Percentiles rank a stretch among this genome's conserved stretches.
These are phyloP conservation scores for Pampusana beccarii DNA, from an alignment of 2,113 vertebrate genomes.

Conservation along the genomic window DNA sequence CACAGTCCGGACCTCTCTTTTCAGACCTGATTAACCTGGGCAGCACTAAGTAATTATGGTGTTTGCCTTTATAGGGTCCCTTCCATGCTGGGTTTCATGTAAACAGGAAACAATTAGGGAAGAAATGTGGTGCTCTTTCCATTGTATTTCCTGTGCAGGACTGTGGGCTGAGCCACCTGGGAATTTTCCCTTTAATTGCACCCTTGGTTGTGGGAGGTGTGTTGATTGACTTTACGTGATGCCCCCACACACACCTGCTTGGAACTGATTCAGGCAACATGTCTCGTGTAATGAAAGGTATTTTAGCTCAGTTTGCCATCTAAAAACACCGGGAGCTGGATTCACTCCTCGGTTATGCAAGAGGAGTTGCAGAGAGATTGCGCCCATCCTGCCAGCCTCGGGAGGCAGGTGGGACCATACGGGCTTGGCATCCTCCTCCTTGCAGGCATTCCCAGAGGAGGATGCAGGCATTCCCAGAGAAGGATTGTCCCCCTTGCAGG, in stretches of 20 bases:
- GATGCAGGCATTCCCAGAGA: neutral
- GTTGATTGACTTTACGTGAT: neutral
- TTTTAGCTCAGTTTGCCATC: neutral
- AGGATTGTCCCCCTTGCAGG: neutral
- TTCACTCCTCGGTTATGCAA: neutral
- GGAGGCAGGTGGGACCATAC: neutral
- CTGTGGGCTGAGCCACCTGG: neutral
- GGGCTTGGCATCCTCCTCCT: neutral
- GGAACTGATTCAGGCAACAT: neutral
- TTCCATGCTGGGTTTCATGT: neutral
- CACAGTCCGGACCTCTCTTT: neutral
- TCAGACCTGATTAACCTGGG: neutral
- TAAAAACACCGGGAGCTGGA: neutral
- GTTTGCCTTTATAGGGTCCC: neutral
- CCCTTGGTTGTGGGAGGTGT: neutral
- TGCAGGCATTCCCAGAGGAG: neutral
- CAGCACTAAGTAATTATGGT: neutral
- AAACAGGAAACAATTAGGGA: slow-evolving; percentile 33
- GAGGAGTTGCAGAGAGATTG: neutral
- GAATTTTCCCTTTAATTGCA: neutral
- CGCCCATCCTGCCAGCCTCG: neutral
- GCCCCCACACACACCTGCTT: neutral
- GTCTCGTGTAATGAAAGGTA: neutral
- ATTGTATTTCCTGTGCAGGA: slow-evolving; percentile 21
- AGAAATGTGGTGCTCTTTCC: neutral